Percentiles rank a stretch among this genome's conserved stretches.
These are phyloP conservation scores for Clistopyga incitator DNA, from an alignment of 2,888 invertebrate genomes.

Conservation along the genomic window DNA sequence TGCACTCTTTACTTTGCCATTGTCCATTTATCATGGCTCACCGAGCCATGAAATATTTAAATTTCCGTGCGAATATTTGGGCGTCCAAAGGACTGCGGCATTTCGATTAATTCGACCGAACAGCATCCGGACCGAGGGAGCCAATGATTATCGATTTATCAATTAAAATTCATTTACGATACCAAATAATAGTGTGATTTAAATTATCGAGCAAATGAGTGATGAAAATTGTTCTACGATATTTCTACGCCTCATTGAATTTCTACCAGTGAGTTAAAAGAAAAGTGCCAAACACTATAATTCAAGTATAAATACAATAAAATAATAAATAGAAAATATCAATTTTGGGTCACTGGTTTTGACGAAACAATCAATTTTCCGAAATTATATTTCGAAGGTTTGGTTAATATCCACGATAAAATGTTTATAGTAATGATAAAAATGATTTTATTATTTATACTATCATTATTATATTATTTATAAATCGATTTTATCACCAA, in stretches of 20 bases:
- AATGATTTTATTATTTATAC: no score
- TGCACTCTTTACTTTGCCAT: conserved; percentile 71
- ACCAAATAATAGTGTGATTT: conserved; percentile 53
- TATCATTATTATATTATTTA: no score
- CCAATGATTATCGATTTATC: conserved; percentile 44
- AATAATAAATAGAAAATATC: conserved; percentile 12
- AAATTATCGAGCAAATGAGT: conserved; percentile 50
- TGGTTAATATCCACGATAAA: no score
- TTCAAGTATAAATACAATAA: conserved; percentile 26
- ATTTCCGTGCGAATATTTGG: conserved; percentile 35
- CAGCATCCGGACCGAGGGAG: conserved; percentile 29
- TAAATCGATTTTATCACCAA: no score
- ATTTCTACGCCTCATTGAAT: conserved; percentile 65
- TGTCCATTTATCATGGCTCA: conserved; percentile 69
- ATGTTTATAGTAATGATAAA: no score
- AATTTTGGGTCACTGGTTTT: conserved; percentile 16
- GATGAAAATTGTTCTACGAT: conserved; percentile 50
- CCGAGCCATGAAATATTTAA: conserved; percentile 64
- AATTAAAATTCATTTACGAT: conserved; percentile 50
- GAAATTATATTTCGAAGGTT: not conserved
- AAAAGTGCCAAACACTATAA: conserved; percentile 20
- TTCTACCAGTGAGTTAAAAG: conserved; percentile 53
- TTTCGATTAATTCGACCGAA: conserved; percentile 52
- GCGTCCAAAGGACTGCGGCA: conserved; percentile 37
- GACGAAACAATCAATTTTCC: conserved; percentile 7